Percentiles rank a stretch among this genome's conserved stretches.
phyloP scores from a whole-genome alignment of 35 echinoderm and acorn worm species.

The Holothuria glaberrima region DNA sequence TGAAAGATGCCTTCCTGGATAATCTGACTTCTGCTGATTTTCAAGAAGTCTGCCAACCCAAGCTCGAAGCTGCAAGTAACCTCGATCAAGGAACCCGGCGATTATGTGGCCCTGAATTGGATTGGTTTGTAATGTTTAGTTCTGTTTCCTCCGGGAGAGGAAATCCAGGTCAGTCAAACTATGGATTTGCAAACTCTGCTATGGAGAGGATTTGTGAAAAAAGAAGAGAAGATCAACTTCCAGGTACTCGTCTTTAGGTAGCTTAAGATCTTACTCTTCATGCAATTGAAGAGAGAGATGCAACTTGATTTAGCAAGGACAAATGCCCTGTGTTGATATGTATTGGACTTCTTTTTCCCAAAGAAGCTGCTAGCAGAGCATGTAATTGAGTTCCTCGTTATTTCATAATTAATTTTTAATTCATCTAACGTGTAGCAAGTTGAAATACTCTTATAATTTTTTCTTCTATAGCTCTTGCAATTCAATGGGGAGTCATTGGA shows the following conservation, averaged over 20 bases:
- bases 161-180: constrained; percentile 78
- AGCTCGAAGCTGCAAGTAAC: constrained; percentile 53
- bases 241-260: no score
- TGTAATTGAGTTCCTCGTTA: no score
- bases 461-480: constrained; percentile 59
- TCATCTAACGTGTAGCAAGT: no score
- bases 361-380: no score
- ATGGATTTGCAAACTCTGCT: constrained; percentile 79
- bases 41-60: constrained; percentile 53
- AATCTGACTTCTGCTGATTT: constrained; percentile 63
- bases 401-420: no score
- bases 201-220: constrained; percentile 85
- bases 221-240: constrained; percentile 53
- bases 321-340: no score
- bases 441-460: no score
- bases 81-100: constrained; percentile 59
- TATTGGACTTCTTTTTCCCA: no score
- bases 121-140: constrained; percentile 88
- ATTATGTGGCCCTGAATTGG: constrained; percentile 57
- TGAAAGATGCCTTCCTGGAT: constrained; percentile 69
- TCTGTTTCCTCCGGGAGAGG: constrained; percentile 79
- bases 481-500: constrained; percentile 93
- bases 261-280: no score
- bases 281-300: no score
- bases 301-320: no score